Conservation (phyloP, 2,113 vertebrate species). For the Petaurus breviceps region DNA sequence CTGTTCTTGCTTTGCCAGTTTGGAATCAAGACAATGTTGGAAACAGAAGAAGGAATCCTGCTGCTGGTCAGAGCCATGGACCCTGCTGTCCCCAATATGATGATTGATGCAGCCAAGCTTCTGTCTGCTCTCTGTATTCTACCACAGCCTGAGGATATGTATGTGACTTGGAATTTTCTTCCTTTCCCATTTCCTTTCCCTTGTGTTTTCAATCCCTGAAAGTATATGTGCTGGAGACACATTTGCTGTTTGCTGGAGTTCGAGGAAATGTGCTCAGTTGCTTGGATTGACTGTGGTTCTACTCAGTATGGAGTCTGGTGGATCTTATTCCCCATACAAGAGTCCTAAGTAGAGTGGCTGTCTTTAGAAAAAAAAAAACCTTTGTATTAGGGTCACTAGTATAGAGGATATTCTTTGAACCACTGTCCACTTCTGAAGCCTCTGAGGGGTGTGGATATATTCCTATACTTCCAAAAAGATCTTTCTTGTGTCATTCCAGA, state of each 20-base stretch:
- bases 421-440: neutral
- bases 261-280: neutral
- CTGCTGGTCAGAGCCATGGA: constrained; percentile 91
- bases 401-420: neutral
- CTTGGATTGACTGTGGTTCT: constrained; percentile 12
- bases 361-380: constrained; percentile 1
- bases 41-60: constrained; percentile 88
- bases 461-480: neutral
- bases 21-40: constrained; percentile 92
- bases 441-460: neutral
- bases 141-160: constrained; percentile 91
- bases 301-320: constrained; percentile 2
- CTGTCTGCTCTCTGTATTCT: constrained; percentile 93
- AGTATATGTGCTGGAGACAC: constrained; percentile 12
- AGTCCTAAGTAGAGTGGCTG: neutral
- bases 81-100: constrained; percentile 90
- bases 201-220: neutral
- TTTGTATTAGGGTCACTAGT: neutral
- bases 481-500: neutral
- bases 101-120: constrained; percentile 92
- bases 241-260: constrained; percentile 41
- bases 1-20: constrained; percentile 80
- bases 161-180: constrained; percentile 69
- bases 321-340: constrained; percentile 36
- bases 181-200: constrained; percentile 20